Conservation (phyloP, 2,797 vertebrate species). For the Myotis planiceps region DNA sequence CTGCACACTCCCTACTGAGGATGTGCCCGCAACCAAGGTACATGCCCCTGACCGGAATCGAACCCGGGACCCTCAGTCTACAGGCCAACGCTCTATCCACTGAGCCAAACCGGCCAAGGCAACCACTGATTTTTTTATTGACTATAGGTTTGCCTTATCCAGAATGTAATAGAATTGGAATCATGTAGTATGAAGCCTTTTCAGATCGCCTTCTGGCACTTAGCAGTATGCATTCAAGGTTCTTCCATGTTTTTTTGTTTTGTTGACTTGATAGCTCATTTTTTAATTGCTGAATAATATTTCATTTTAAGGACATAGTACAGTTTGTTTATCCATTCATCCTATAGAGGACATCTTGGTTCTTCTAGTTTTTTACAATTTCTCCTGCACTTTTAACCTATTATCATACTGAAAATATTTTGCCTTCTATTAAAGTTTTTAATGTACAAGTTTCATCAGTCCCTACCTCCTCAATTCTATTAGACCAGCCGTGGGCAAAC, state of each 20-base stretch:
- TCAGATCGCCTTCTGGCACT: background rate
- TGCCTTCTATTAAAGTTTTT: background rate
- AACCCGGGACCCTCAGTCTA: too few relatives aligned
- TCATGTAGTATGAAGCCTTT: background rate
- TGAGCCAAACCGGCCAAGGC: too few relatives aligned
- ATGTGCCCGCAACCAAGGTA: too few relatives aligned
- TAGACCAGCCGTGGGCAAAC: too few relatives aligned
- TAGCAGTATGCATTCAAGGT: background rate
- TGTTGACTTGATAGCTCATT: background rate
- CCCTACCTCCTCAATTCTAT: background rate
- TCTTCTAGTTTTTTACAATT: background rate
- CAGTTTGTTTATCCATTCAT: background rate
- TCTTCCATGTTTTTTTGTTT: background rate
- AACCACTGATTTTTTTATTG: background rate
- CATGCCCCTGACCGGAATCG: too few relatives aligned
- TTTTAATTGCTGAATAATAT: background rate
- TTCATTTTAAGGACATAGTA: background rate
- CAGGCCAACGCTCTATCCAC: too few relatives aligned
- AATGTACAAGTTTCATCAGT: background rate
- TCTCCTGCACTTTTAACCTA: background rate
- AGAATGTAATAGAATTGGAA: background rate
- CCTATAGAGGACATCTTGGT: background rate
- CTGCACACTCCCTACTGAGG: too few relatives aligned
- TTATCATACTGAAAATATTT: conserved; percentile 5
- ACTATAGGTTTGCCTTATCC: background rate